Evolutionary conservation across 2,888 invertebrate species (phyloP), one percentile per base, ranked within the genome.

Genomic region (Coronaproctus castanopsis): DNA sequence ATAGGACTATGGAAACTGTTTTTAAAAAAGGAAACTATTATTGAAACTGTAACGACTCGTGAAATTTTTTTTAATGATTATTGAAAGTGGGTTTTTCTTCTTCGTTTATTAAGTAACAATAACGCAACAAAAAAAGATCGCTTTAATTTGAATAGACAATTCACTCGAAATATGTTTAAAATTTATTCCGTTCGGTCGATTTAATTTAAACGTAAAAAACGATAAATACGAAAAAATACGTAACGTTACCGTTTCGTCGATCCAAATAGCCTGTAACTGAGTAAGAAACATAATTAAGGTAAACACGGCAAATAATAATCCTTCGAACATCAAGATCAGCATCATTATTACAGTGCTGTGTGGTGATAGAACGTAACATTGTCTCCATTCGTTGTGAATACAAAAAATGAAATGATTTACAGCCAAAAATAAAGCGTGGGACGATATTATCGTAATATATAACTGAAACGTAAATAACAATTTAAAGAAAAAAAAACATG

Each of bases 241-340:
- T n/a, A n/a, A n/a, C n/a, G n/a, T 72, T 72, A 87, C 92, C 67
- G 98, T 98, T 77, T 98, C 93, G 73, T 99, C 98, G 69, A 91
- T 90, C 82, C 95, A 92, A 70, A 98, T 97, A 23, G 97, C 95
- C 70, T 91, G 90, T 52, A 98, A 74, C 73, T 96, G 96, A 1
- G 95, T 93, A 55, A 88, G 89, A 67, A 95, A 81, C 98, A 98
- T 98, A 52, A 98, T 91, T 23, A 87, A 85, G 1, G 97, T 97
- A 74, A 98, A 98, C 66, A 97, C 89, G 21, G 95, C 92, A 75
- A 98, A 98, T 55, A 98, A 79, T 50, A 98, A 77, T 0, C 92
- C 90, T 74, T 96, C 95, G 65, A 95, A 92, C 58, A 90, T 85
- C 48, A 96, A 78, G 70, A 95, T 91, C 60, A 96, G 77, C 56